Conservation (phyloP, 2,888 invertebrate genomes). For the Tetrapedia diversipes region DNA sequence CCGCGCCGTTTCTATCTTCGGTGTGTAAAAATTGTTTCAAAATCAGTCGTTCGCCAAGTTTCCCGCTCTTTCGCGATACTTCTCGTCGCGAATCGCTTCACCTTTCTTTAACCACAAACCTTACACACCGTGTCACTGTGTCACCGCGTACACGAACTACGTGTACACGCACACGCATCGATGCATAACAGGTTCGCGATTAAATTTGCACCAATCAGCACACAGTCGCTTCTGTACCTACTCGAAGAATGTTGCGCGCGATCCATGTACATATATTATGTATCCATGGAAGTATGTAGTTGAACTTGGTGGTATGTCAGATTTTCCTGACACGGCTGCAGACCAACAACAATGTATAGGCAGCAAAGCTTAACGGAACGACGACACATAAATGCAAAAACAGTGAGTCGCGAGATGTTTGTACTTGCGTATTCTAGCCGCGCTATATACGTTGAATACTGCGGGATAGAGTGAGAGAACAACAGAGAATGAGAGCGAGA, state of each 20-base stretch:
- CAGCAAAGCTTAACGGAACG: slow-evolving; percentile 6
- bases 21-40: slow-evolving; percentile 31
- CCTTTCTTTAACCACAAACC: slow-evolving; percentile 22
- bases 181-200: slow-evolving; percentile 52
- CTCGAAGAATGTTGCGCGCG: not conserved
- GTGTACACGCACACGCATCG: slow-evolving; percentile 32
- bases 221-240: not conserved
- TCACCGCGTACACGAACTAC: slow-evolving; percentile 36
- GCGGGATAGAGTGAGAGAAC: too few relatives aligned
- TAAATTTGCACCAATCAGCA: slow-evolving; percentile 19
- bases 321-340: not conserved
- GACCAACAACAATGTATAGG: not conserved
- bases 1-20: not conserved
- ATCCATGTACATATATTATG: too few relatives aligned
- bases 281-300: too few relatives aligned
- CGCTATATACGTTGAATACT: slow-evolving; percentile 29
- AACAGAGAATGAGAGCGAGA: too few relatives aligned
- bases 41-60: slow-evolving; percentile 29
- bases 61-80: slow-evolving; percentile 55
- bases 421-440: slow-evolving; percentile 71
- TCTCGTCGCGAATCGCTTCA: slow-evolving; percentile 11
- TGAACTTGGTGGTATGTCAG: slow-evolving; percentile 1
- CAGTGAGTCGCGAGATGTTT: slow-evolving; percentile 58
- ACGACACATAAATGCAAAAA: slow-evolving; percentile 30
- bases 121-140: slow-evolving; percentile 65